Evolutionary conservation across 2,113 vertebrate species (phyloP), one percentile per base, ranked within the genome.

Genomic region (Manacus vitellinus): DNA sequence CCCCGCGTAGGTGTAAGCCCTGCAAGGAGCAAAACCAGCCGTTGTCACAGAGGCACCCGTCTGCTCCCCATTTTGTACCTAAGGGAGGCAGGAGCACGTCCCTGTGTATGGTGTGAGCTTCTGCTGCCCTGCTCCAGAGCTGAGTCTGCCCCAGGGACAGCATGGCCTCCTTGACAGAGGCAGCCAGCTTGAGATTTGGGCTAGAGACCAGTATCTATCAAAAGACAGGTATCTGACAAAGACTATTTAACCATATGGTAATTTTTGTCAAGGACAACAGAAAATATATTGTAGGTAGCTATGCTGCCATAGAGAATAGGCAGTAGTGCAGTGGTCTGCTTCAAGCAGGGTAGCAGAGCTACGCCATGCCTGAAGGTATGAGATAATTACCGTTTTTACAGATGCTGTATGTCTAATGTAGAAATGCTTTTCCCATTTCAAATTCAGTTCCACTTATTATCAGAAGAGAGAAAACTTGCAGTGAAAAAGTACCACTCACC

Each of bases 1-100:
- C 6, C 99, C 99, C 0, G 99, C 99, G 7, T 98, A 99, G 93
- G 95, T 88, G 89, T 99, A 99, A 33, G 99, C 98, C 96, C 99
- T 99, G 98, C 1, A 0, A 17, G 47, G 56, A 61, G 4, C 75
- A 70, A 25, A 5, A 6, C 3, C 67, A 4, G 58, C 18, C 4
- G 0, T 5, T 3, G 63, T 39, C 0, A 54, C 1, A 6, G 8
- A 4, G 11, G 23, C 13, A 10, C 22, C 51, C 0, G 0, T 3
- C 55, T 11, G 4, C 12, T 20, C 24, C 39, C 1, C 2, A 4
- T 20, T 1, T 11, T 1, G 6, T 1, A 3, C n/a, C 35, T 8
- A 14, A 2, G 0, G 3, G 4, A 6, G 73, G 41, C 1, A 17
- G 46, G 10, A 56, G 14, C 11, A 0, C 4, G 28, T 27, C 82